These are phyloP conservation scores for Drosophila pectinifera DNA, from an alignment of 1,140 invertebrate genomes.

Conservation along the genomic window DNA sequence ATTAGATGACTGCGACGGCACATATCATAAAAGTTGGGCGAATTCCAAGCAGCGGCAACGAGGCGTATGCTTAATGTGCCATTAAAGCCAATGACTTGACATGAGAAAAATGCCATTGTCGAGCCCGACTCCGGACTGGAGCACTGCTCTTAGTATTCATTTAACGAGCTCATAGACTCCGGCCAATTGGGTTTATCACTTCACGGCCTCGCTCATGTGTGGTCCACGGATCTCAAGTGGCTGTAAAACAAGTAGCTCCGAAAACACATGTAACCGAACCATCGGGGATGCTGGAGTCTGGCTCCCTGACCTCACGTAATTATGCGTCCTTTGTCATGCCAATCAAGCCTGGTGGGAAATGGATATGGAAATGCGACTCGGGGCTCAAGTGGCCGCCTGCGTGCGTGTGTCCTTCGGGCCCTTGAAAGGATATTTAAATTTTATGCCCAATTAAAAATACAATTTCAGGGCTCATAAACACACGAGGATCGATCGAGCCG, in stretches of 20 bases:
- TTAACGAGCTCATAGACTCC: conserved; percentile 58
- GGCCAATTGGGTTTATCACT: conserved; percentile 76
- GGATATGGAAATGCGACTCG: conserved; percentile 32
- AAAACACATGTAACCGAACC: conserved; percentile 46
- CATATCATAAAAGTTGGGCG: conserved; percentile 58
- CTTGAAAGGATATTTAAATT: conserved; percentile 70
- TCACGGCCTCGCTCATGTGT: conserved; percentile 64
- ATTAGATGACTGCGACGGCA: conserved; percentile 52
- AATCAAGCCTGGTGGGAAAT: conserved; percentile 47
- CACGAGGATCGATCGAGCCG: conserved; percentile 7
- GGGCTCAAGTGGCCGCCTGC: conserved; percentile 52
- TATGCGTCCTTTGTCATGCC: conserved; percentile 73
- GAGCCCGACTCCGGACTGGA: conserved; percentile 13
- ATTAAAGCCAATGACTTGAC: conserved; percentile 76
- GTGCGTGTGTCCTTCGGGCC: conserved; percentile 55
- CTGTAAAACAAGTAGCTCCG: conserved; percentile 57
- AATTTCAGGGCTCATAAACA: conserved; percentile 73
- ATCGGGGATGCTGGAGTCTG: not conserved
- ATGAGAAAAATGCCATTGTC: conserved; percentile 51
- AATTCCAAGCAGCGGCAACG: conserved; percentile 65
- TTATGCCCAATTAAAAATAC: conserved; percentile 79
- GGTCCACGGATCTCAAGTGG: conserved; percentile 66
- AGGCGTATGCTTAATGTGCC: conserved; percentile 80
- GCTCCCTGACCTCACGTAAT: conserved; percentile 56
- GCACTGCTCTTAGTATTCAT: conserved; percentile 13